A percentile compares a stretch with the other conserved stretches of the same genome.
These are phyloP conservation scores for Holothuria glaberrima DNA, from an alignment of 35 echinoderm and acorn worm species.

Conservation along the genomic window DNA sequence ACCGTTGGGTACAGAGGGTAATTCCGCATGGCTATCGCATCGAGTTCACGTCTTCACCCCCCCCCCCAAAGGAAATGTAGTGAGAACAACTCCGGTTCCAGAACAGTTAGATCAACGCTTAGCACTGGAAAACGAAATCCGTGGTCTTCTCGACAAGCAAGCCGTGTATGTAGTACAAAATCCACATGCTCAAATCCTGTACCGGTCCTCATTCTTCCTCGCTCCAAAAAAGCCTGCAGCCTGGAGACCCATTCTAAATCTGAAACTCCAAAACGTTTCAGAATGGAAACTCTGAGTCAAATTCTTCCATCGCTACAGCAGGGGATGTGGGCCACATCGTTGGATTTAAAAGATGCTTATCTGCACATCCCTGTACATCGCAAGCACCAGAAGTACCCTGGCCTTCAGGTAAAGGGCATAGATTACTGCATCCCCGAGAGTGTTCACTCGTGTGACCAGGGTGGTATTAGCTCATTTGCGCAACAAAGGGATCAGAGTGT, in stretches of 20 bases:
- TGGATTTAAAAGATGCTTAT: conserved; percentile 10
- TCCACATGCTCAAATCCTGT: not conserved
- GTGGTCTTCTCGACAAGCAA: not conserved
- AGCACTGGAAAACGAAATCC: conserved; percentile 7
- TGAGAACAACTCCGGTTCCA: not conserved
- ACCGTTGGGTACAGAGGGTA: not conserved
- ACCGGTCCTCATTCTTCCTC: conserved; percentile 1
- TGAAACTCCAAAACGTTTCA: not conserved
- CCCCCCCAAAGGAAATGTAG: not conserved
- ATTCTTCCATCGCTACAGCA: not conserved
- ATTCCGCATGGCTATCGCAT: conserved; percentile 13
- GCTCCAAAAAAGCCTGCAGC: not conserved
- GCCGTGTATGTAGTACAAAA: not conserved
- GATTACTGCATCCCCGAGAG: not conserved
- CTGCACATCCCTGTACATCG: not conserved
- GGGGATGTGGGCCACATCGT: conserved; percentile 8
- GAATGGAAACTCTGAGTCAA: conserved; percentile 14
- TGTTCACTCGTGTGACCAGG: too few species aligned
- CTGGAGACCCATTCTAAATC: not conserved
- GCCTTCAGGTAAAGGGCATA: too few species aligned
- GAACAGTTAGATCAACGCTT: not conserved
- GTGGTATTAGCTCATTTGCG: not conserved
- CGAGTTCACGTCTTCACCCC: not conserved
- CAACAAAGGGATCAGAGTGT: conserved; percentile 22
- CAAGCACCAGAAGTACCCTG: conserved; percentile 2